Conservation (phyloP, 1,140 invertebrate genomes). For the Centruroides sculpturatus region DNA sequence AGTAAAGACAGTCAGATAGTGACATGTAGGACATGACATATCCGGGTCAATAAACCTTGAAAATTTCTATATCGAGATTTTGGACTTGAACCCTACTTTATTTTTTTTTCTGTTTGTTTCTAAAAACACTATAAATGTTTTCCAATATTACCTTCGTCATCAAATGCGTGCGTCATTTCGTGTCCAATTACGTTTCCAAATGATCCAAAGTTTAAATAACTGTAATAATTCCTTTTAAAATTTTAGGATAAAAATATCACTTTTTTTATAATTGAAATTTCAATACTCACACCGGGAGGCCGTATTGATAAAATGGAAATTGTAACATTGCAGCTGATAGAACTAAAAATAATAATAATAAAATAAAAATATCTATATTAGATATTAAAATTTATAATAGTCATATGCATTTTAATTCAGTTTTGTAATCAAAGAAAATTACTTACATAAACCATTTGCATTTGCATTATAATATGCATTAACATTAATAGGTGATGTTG, state of each 20-base stretch:
- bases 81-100: too few relatives aligned
- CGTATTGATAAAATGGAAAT: conserved; percentile 13
- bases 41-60: too few relatives aligned
- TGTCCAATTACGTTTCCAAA: conserved; percentile 32
- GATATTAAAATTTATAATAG: neutral
- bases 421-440: neutral
- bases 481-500: neutral
- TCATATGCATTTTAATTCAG: neutral
- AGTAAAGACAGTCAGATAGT: too few relatives aligned
- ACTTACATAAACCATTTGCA: conserved; percentile 3
- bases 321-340: conserved; percentile 6
- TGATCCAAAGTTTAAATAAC: conserved; percentile 30
- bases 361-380: neutral
- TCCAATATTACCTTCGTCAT: conserved; percentile 4
- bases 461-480: conserved; percentile 1
- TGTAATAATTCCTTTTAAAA: conserved; percentile 27
- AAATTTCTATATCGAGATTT: too few relatives aligned
- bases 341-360: neutral
- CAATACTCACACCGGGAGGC: neutral
- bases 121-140: too few relatives aligned
- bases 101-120: too few relatives aligned
- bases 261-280: conserved; percentile 24
- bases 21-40: too few relatives aligned
- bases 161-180: conserved; percentile 31
- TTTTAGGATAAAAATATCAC: conserved; percentile 25